Conservation (phyloP, 2,113 vertebrate genomes). For the Sander vitreus region DNA sequence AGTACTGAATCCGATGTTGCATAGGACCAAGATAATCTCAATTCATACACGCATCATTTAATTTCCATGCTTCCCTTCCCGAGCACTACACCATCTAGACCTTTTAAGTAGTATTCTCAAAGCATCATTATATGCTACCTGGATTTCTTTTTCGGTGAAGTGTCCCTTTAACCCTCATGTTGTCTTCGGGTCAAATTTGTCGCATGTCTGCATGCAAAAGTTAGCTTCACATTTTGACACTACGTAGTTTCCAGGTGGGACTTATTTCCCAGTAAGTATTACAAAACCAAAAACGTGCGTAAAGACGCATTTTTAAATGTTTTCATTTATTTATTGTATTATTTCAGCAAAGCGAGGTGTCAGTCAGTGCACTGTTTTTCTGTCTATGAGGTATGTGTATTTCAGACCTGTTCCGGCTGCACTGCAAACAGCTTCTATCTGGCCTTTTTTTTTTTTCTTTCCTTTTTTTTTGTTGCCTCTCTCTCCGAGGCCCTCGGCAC, state of each 20-base stretch:
- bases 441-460: constrained; percentile 82
- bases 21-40: too few relatives aligned
- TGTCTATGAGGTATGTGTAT: constrained; percentile 32
- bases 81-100: too few relatives aligned
- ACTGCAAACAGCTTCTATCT: constrained; percentile 88
- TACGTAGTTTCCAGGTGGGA: neutral
- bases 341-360: neutral
- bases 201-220: neutral
- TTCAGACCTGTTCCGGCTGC: constrained; percentile 67
- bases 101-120: too few relatives aligned
- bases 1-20: too few relatives aligned
- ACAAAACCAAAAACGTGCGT: neutral
- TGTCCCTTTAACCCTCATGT: too few relatives aligned
- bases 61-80: too few relatives aligned
- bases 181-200: too few relatives aligned
- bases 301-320: neutral
- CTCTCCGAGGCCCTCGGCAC: constrained; percentile 80
- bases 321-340: neutral
- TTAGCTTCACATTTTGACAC: neutral
- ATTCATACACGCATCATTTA: too few relatives aligned
- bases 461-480: constrained; percentile 34
- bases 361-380: neutral
- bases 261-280: neutral
- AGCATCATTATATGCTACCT: too few relatives aligned
- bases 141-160: too few relatives aligned